Evolutionary conservation across 2,888 invertebrate species (phyloP).

Genomic region (Catonia carolina): DNA sequence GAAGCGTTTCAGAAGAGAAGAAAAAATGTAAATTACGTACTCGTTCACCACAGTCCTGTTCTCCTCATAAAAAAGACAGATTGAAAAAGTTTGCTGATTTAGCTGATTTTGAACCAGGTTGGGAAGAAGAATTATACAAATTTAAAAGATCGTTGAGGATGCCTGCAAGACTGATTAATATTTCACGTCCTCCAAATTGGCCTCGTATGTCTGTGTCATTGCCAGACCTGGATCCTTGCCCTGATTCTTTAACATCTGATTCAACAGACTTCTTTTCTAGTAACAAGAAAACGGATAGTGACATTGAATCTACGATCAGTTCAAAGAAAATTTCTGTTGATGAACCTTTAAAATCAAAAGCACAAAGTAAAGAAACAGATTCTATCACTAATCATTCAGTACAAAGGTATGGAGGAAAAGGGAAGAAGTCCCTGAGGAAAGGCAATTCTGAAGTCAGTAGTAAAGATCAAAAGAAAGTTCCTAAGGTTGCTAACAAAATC

Average conservation of each 20-base stretch:
- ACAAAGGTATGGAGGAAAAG: slow-evolving; percentile 53
- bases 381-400: slow-evolving; percentile 62
- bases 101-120: slow-evolving; percentile 66
- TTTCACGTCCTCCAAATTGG: slow-evolving; percentile 57
- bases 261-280: slow-evolving; percentile 12
- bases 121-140: slow-evolving; percentile 76
- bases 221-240: slow-evolving; percentile 58
- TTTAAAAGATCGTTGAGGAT: slow-evolving; percentile 76
- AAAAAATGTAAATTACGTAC: slow-evolving; percentile 33
- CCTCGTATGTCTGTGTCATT: slow-evolving; percentile 58
- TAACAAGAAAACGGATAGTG: slow-evolving; percentile 17
- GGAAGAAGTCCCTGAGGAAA: slow-evolving; percentile 46
- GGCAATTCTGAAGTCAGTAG: slow-evolving; percentile 49
- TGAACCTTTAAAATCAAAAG: background rate
- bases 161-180: slow-evolving; percentile 72
- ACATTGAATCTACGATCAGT: slow-evolving; percentile 11
- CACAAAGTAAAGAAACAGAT: slow-evolving; percentile 26
- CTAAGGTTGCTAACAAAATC: slow-evolving; percentile 18
- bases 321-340: slow-evolving; percentile 10
- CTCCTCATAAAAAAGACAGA: slow-evolving; percentile 44
- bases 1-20: slow-evolving; percentile 35
- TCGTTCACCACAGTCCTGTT: slow-evolving; percentile 44
- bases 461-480: slow-evolving; percentile 42
- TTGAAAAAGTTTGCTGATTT: slow-evolving; percentile 50
- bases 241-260: slow-evolving; percentile 24